Percentiles rank a stretch among this genome's conserved stretches.
Evolutionary conservation across 2,797 vertebrate genomes (phyloP).

Genomic region (Falco berigora): DNA sequence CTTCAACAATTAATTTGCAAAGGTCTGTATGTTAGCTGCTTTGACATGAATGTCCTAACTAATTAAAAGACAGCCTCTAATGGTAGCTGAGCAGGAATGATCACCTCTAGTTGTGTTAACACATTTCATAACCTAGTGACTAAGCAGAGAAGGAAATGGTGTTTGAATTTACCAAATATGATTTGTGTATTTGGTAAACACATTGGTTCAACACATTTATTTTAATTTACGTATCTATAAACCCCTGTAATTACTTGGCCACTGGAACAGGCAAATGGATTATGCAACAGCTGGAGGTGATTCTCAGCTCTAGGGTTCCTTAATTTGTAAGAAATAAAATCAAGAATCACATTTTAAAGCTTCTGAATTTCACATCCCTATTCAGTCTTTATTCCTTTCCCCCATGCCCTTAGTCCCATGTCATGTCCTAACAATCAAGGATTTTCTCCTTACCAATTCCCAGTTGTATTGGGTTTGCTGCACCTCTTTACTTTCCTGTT

Average conservation of each 20-base stretch:
- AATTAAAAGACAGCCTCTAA: constrained; percentile 1
- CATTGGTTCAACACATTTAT: not conserved
- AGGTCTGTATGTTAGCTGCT: not conserved
- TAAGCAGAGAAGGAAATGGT: constrained; percentile 3
- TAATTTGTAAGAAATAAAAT: not conserved
- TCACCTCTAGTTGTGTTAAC: not conserved
- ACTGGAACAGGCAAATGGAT: not conserved
- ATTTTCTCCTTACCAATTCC: not conserved
- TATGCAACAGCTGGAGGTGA: not conserved
- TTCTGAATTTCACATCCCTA: not conserved
- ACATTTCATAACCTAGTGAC: constrained; percentile 16
- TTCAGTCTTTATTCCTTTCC: not conserved
- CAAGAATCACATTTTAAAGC: not conserved
- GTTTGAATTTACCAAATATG: not conserved
- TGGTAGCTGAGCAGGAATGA: not conserved
- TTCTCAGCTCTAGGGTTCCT: not conserved
- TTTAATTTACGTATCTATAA: not conserved
- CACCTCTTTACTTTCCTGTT: not conserved
- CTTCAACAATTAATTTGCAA: not conserved
- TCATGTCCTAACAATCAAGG: not conserved
- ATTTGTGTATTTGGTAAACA: not conserved
- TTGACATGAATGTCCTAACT: not conserved
- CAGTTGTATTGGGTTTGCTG: not conserved
- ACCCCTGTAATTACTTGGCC: not conserved
- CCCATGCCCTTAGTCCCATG: not conserved